These are phyloP conservation scores for Rallus limicola DNA, from an alignment of 2,113 vertebrate species.

Conservation along the genomic window DNA sequence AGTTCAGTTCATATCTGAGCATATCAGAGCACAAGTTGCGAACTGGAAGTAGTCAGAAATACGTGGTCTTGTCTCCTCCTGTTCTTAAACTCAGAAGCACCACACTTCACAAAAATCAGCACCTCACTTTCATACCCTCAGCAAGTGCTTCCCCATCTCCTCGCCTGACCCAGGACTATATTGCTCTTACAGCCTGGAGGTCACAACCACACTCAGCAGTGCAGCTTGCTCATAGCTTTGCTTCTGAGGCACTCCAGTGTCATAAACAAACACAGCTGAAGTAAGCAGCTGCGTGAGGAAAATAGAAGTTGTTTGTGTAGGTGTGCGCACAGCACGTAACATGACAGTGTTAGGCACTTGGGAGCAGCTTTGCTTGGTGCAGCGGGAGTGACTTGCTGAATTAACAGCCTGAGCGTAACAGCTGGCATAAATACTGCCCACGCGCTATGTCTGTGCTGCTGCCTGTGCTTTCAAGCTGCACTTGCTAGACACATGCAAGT, in stretches of 20 bases:
- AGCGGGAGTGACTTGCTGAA: constrained; percentile 8
- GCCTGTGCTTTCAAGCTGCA: constrained; percentile 42
- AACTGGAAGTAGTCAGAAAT: neutral
- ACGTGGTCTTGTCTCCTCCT: neutral
- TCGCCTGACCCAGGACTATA: neutral
- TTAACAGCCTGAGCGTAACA: neutral
- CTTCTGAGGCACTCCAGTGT: neutral
- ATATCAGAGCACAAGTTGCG: neutral
- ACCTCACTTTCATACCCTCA: neutral
- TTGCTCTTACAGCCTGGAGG: neutral
- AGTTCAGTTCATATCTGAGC: neutral
- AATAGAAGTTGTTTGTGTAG: neutral
- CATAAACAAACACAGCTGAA: neutral
- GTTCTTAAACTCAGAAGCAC: neutral
- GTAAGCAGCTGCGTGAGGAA: constrained; percentile 24
- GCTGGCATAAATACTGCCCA: neutral
- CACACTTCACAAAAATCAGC: neutral
- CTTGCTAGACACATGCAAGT: constrained; percentile 71
- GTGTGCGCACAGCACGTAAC: constrained; percentile 19
- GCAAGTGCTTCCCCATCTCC: neutral
- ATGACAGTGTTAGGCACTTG: constrained; percentile 21
- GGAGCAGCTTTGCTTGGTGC: constrained; percentile 5
- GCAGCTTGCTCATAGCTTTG: neutral
- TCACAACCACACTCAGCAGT: neutral
- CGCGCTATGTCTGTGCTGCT: neutral